A percentile compares a stretch with the other conserved stretches of the same genome.
These are phyloP conservation scores for Ceuthmochares aereus DNA, from an alignment of 2,113 vertebrate genomes.

Conservation along the genomic window DNA sequence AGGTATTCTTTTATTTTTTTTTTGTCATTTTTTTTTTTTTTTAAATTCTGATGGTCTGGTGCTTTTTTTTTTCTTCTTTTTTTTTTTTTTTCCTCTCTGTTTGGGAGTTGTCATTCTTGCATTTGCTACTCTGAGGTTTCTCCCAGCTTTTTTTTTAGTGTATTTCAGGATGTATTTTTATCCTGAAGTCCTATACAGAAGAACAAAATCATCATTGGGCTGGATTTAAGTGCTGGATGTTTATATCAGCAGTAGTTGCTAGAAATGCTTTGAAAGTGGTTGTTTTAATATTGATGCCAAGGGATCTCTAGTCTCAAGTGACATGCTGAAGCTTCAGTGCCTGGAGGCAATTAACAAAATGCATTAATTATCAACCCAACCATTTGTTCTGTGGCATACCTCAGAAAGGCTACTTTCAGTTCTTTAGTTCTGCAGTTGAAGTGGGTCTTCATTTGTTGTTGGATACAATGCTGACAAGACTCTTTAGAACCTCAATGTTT, in stretches of 20 bases:
- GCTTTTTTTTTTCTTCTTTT: no score
- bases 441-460: not conserved
- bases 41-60: no score
- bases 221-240: not conserved
- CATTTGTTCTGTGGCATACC: not conserved
- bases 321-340: not conserved
- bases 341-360: not conserved
- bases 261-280: not conserved
- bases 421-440: not conserved
- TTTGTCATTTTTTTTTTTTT: no score
- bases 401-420: not conserved
- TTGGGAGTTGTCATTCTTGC: not conserved
- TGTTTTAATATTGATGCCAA: not conserved
- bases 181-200: accelerated
- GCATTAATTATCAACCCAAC: not conserved
- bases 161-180: not conserved
- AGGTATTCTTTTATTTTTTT: not conserved
- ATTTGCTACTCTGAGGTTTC: not conserved
- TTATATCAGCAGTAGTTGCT: not conserved
- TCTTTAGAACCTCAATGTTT: not conserved
- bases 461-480: not conserved
- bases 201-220: not conserved
- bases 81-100: not conserved
- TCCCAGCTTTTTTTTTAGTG: not conserved
- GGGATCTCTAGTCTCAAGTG: not conserved